phyloP scores from a whole-genome alignment of 2,113 vertebrate genomes.

The Procapra przewalskii region DNA sequence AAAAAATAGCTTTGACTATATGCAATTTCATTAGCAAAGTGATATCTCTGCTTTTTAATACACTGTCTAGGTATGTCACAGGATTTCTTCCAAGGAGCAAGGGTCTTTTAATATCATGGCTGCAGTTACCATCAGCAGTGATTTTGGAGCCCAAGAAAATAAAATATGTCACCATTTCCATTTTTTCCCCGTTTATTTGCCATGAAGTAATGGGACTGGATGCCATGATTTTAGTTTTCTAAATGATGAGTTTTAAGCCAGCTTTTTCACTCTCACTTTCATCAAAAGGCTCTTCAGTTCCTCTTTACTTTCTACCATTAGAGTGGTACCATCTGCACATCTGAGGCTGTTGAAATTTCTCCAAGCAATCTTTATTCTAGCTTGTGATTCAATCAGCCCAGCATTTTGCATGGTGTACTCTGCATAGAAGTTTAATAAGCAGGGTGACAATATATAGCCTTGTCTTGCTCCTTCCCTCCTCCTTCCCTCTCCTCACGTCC shows the following conservation, averaged over 20 bases:
- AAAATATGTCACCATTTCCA: not conserved
- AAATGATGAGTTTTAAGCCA: not conserved
- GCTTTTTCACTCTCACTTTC: not conserved
- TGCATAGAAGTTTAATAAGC: too few relatives aligned
- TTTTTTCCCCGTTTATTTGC: not conserved
- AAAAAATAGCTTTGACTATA: not conserved
- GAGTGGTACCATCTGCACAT: too few relatives aligned
- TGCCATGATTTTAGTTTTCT: not conserved
- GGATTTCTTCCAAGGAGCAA: not conserved
- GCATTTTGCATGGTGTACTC: too few relatives aligned
- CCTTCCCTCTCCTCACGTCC: rapidly evolving
- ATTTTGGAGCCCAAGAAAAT: not conserved
- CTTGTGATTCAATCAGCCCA: too few relatives aligned
- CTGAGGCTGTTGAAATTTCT: too few relatives aligned
- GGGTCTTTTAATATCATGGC: not conserved
- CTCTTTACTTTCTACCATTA: too few relatives aligned
- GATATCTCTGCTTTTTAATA: not conserved
- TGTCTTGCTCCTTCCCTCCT: too few relatives aligned
- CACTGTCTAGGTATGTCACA: not conserved
- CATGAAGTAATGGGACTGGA: not conserved
- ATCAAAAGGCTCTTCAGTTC: too few relatives aligned
- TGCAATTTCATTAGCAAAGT: not conserved
- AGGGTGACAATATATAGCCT: too few relatives aligned
- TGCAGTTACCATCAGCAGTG: not conserved
- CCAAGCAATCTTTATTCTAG: too few relatives aligned